These are phyloP conservation scores for Harlomillsia oculata DNA, from an alignment of 1,140 invertebrate species.

Conservation along the genomic window DNA sequence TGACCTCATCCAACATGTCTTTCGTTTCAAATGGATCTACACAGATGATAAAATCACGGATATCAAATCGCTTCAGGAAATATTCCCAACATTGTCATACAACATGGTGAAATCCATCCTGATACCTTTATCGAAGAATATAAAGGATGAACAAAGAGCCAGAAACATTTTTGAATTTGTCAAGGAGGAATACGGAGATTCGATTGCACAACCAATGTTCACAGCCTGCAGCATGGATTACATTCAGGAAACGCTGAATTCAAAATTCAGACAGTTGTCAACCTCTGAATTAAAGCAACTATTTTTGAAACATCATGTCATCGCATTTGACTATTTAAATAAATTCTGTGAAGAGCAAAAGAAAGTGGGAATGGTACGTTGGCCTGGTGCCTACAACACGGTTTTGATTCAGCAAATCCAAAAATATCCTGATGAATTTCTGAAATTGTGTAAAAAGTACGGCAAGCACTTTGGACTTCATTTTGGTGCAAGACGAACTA, in stretches of 20 bases:
- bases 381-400: not conserved
- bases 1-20: too few relatives aligned
- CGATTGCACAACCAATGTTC: not conserved
- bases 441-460: constrained; percentile 19
- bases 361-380: too few relatives aligned
- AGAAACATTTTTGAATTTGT: constrained; percentile 6
- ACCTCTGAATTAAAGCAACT: too few relatives aligned
- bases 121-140: not conserved
- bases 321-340: too few relatives aligned
- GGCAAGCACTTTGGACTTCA: constrained; percentile 6
- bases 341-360: too few relatives aligned
- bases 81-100: constrained; percentile 15
- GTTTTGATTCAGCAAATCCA: constrained; percentile 15
- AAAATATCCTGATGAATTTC: constrained; percentile 11
- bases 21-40: too few relatives aligned
- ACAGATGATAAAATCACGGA: too few relatives aligned
- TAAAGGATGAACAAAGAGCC: constrained; percentile 5
- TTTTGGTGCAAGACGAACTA: constrained; percentile 6
- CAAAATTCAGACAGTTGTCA: too few relatives aligned
- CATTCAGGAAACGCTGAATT: constrained; percentile 12
- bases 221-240: constrained; percentile 10
- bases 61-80: not conserved
- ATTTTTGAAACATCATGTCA: too few relatives aligned
- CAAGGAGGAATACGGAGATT: constrained; percentile 10
- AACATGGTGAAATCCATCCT: constrained; percentile 4